phyloP scores from a whole-genome alignment of 2,113 vertebrate genomes.

The Balaenoptera acutorostrata region DNA sequence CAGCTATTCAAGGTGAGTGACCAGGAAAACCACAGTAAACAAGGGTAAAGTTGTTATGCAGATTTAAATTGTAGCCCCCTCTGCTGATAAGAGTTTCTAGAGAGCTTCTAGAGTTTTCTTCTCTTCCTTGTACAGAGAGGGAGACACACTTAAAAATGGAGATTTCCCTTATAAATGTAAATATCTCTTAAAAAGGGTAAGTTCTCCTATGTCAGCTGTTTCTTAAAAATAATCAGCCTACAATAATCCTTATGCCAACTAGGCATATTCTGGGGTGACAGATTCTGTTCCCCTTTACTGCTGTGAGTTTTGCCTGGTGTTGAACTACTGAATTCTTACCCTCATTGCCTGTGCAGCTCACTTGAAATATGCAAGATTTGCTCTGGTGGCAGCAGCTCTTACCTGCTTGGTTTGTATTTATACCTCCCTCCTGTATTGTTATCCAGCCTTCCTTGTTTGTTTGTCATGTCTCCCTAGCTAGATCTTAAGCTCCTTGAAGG shows the following conservation, averaged over 20 bases:
- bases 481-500: slow-evolving; percentile 28
- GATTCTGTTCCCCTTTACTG: neutral
- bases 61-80: neutral
- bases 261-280: neutral
- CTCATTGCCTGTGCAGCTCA: neutral
- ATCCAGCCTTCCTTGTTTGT: neutral
- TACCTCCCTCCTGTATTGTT: neutral
- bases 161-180: neutral
- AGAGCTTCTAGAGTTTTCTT: neutral
- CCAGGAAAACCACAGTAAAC: neutral
- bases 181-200: neutral
- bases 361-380: neutral
- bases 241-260: neutral
- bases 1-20: neutral
- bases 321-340: neutral
- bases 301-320: neutral
- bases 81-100: neutral
- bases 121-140: neutral
- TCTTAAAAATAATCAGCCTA: neutral
- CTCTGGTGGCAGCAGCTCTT: neutral
- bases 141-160: neutral
- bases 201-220: neutral
- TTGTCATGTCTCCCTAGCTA: neutral
- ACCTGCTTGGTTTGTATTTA: neutral
- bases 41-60: neutral